Evolutionary conservation across 2,888 invertebrate genomes (phyloP), one percentile per base, ranked within the genome.

Genomic region (Hermodice carunculata): DNA sequence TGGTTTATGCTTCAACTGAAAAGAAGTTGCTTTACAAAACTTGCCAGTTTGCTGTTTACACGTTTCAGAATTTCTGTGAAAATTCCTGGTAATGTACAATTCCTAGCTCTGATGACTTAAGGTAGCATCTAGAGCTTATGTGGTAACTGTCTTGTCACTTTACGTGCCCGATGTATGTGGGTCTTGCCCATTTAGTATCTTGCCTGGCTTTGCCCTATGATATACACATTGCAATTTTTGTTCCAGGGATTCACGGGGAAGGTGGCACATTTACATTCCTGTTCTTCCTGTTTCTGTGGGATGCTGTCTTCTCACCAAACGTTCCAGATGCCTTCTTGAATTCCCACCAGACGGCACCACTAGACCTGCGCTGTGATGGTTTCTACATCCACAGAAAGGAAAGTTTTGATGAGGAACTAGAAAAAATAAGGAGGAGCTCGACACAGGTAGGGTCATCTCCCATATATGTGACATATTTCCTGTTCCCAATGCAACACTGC

Each of bases 241-340:
- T 84, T 84, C 0, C 81, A 91, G 91, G 91, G 14, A 86, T 90
- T n/a, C 93, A 93, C 81, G 92, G 91, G 78, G 93, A 94, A 83
- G 92, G 92, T 1, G 86, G 89, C 0, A 88, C 91, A 19, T 87
- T 92, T 5, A 87, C 87, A 2, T 89, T 90, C 0, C 81, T 93
- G 61, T 92, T 92, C 83, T 88, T 88, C 40, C 85, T 92, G 0
- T 85, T 93, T 6, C 93, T 94, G 84, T 95, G 94, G 94, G 92
- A 94, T 72, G 90, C 93, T 2, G 90, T 95, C 51, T 92, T 90
- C 76, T 81, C 86, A 61, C 73, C 83, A 14, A 87, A 88, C 69
- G 86, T 91, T 17, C 87, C 88, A 0, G 92, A 92, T 65, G 87
- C 90, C 14, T 94, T 93, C 84, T 87, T 92, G 46, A 89, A 89